These are phyloP conservation scores for Limulus polyphemus DNA, from an alignment of 2,888 invertebrate species.

Conservation along the genomic window DNA sequence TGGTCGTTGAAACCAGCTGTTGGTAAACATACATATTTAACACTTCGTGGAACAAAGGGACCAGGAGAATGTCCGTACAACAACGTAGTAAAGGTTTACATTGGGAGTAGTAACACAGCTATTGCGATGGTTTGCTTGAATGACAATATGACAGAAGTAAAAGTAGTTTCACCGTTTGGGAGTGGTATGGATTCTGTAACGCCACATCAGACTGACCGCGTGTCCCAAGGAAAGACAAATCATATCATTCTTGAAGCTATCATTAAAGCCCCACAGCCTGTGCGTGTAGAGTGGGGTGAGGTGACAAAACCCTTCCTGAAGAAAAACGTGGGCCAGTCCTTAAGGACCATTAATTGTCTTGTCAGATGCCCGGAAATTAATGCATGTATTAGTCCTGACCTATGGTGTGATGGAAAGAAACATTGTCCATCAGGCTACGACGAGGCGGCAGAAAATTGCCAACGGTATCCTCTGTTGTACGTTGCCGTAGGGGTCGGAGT, in stretches of 20 bases:
- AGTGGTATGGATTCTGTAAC: constrained; percentile 19
- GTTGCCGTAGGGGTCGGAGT: constrained; percentile 7
- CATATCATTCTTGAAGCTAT: constrained; percentile 32
- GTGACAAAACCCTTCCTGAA: constrained; percentile 23
- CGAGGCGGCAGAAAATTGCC: constrained; percentile 25
- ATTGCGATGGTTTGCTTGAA: constrained; percentile 23
- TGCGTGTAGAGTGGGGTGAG: constrained; percentile 22
- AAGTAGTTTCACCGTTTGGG: constrained; percentile 13
- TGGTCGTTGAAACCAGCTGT: constrained; percentile 27
- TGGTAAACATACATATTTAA: constrained; percentile 27
- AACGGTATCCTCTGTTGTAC: constrained; percentile 19
- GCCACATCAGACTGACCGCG: constrained; percentile 21
- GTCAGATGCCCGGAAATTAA: constrained; percentile 65
- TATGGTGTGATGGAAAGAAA: constrained; percentile 66
- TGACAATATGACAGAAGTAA: constrained; percentile 5
- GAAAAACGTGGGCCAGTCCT: constrained; percentile 26
- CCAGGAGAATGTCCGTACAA: constrained; percentile 13
- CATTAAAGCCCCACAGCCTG: constrained; percentile 15
- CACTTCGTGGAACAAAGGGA: constrained; percentile 25
- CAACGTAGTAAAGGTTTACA: constrained; percentile 49
- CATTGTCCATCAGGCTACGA: constrained; percentile 72
- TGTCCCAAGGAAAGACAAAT: constrained; percentile 44
- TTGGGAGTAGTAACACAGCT: constrained; percentile 48
- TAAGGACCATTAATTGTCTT: constrained; percentile 47
- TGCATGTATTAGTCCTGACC: constrained; percentile 60